These are phyloP conservation scores for Gallinago undulata DNA, from an alignment of 2,113 vertebrate genomes.

Conservation along the genomic window DNA sequence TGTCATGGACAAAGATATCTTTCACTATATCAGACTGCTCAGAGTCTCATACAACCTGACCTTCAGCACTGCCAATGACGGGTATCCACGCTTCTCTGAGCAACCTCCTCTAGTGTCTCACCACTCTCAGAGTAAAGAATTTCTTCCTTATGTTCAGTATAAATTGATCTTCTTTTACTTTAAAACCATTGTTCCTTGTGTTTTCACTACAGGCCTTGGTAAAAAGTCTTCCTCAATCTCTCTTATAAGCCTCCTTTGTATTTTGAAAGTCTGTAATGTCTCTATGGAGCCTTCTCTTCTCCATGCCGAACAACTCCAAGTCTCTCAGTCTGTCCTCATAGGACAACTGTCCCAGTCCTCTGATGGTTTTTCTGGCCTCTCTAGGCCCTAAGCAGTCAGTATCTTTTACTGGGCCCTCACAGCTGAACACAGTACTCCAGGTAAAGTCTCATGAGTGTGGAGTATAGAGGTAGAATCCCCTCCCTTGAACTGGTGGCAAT, in stretches of 20 bases:
- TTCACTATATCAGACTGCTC: no score
- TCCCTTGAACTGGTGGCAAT: not conserved
- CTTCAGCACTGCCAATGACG: not conserved
- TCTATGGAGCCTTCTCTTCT: not conserved
- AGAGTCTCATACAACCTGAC: not conserved
- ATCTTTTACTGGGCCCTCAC: not conserved
- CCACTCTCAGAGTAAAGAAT: not conserved
- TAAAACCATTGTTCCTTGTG: not conserved
- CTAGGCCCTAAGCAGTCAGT: not conserved
- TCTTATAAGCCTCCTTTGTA: not conserved
- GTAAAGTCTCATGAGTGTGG: rapidly evolving
- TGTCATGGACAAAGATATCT: rapidly evolving
- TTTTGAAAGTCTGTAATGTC: not conserved
- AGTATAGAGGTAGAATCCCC: not conserved
- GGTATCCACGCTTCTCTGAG: not conserved
- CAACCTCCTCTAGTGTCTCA: not conserved
- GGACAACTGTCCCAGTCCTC: not conserved
- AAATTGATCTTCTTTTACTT: not conserved
- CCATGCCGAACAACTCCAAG: not conserved
- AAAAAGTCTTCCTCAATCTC: not conserved
- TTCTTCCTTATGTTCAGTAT: not conserved
- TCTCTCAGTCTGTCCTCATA: not conserved
- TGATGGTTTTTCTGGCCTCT: not conserved
- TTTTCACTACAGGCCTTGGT: not conserved
- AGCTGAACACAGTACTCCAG: not conserved